A percentile compares a stretch with the other conserved stretches of the same genome.
Evolutionary conservation across 2,113 vertebrate genomes (phyloP).

Genomic region (Tyrannus savana): DNA sequence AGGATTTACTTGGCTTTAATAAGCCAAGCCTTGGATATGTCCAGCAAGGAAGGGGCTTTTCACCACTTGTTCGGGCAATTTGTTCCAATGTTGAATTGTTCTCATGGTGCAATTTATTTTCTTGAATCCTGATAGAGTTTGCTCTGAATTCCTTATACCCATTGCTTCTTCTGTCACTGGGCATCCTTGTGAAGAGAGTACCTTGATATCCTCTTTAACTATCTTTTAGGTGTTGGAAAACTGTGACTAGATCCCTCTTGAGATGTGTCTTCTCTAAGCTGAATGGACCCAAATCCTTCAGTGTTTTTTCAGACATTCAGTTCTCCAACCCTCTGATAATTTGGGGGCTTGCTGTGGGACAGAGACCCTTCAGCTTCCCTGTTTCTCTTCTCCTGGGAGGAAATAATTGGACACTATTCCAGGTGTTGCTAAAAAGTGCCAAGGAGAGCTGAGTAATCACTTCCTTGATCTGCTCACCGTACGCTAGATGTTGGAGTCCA

Average conservation of each 20-base stretch:
- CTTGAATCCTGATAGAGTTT: background rate
- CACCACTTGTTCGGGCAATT: background rate
- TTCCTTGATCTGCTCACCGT: background rate
- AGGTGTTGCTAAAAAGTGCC: background rate
- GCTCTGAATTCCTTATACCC: background rate
- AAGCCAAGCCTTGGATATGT: background rate
- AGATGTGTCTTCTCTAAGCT: background rate
- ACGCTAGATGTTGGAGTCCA: fast-evolving
- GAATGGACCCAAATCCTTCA: background rate
- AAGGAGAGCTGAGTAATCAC: background rate
- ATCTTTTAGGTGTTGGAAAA: background rate
- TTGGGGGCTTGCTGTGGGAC: background rate
- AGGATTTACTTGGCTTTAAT: background rate
- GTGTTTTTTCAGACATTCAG: background rate
- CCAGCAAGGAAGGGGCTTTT: background rate
- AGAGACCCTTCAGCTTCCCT: background rate
- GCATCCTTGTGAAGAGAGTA: background rate
- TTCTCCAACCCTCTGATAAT: background rate
- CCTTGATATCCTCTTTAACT: background rate
- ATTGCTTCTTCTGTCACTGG: background rate
- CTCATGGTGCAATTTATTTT: background rate
- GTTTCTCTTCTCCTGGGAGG: background rate
- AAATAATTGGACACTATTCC: background rate
- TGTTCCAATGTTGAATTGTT: background rate
- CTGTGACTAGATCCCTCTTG: background rate